Base-by-base conservation (phyloP, 2,113 vertebrate genomes). In the Cavia porcellus region DNA sequence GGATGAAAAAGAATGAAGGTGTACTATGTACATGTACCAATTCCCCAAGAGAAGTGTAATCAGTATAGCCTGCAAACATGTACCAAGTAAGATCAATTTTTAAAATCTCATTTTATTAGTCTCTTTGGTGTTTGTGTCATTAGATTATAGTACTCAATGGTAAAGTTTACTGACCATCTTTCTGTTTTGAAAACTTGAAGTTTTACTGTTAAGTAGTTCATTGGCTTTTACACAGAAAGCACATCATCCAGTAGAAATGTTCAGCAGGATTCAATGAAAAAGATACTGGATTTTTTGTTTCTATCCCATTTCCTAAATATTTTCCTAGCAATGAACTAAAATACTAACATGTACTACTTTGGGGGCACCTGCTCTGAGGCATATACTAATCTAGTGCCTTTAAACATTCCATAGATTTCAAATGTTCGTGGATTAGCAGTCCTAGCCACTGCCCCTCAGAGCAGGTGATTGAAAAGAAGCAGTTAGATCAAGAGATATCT, bases 161-260 rank as follows among this genome's bases (percentile, higher is more conserved):
- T 77, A 38, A 85, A 42, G 17, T 74, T 57, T 86, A n/a, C n/a
- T 82, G 12, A 32, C 30, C 13, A 52, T 20, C 11, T 81, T 72
- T 55, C 45, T 90, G 80, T 70, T 82, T 62, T 82, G 75, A 86
- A 81, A 94, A 86, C 24, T 57, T 64, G 35, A 91, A 96, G 59
- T 74, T 94, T 38, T 83, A 50, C 45, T 14, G 35, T 20, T 22
- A 92, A 92, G 81, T 87, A 91, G 66, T 89, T 84, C 59, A 32
- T n/a, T 90, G 7, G 28, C 68, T 59, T 64, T 0, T n/a, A 68
- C 52, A 57, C 5, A 68, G 20, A 83, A 17, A 77, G 59, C 32
- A 25, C 7, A 79, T 10, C 25, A 42, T 86, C 84, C 66, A 80
- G 80, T 7, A 75, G 32, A 95, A 93, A 87, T 68, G 75, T n/a